These are phyloP conservation scores for Paraplagusia blochii DNA, from an alignment of 2,113 vertebrate genomes.

Conservation along the genomic window DNA sequence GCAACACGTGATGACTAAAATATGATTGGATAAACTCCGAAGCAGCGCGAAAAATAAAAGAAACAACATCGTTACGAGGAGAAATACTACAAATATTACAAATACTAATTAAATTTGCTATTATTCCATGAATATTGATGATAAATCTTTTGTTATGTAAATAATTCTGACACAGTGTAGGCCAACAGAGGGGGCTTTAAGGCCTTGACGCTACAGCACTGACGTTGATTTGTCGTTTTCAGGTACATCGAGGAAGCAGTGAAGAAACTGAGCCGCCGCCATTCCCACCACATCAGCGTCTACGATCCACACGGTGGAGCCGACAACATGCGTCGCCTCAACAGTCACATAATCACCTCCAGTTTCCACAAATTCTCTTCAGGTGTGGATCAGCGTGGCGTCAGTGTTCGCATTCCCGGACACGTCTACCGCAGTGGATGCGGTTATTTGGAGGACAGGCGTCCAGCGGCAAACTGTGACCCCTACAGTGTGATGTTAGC, in stretches of 20 bases:
- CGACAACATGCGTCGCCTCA: not conserved
- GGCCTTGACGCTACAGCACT: too few relatives aligned
- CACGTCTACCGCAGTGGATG: constrained; percentile 55
- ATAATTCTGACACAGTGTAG: too few relatives aligned
- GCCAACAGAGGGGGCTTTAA: too few relatives aligned
- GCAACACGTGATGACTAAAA: too few relatives aligned
- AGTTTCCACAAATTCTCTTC: constrained; percentile 70
- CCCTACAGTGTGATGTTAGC: constrained; percentile 68
- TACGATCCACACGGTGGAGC: not conserved
- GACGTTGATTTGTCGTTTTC: not conserved
- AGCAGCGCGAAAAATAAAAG: too few relatives aligned
- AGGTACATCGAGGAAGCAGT: not conserved
- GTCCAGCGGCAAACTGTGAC: constrained; percentile 72
- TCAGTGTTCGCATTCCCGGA: constrained; percentile 71
- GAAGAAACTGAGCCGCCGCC: not conserved
- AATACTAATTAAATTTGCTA: too few relatives aligned
- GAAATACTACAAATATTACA: too few relatives aligned
- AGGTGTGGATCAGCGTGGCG: constrained; percentile 42
- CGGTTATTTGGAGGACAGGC: constrained; percentile 70
- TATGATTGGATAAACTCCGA: too few relatives aligned
- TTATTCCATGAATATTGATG: too few relatives aligned
- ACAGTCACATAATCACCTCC: constrained; percentile 57
- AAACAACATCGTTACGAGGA: too few relatives aligned
- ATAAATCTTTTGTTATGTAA: too few relatives aligned
- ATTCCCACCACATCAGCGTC: not conserved